Evolutionary conservation across 2,113 vertebrate species (phyloP), one percentile per base, ranked within the genome.

Genomic region (Leucopsar rothschildi): DNA sequence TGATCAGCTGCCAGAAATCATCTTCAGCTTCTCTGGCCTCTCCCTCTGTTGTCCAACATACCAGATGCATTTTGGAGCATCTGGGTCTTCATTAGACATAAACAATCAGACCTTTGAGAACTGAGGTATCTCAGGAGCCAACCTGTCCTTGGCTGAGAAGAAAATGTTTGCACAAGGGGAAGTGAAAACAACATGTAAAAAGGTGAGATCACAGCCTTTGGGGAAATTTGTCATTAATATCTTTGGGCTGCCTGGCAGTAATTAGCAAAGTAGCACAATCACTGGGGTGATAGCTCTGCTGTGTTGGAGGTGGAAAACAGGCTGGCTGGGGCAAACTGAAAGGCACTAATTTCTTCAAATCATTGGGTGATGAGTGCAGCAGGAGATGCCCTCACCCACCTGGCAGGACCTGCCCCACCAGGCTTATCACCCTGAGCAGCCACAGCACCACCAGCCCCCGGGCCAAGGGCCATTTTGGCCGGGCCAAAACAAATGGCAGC

Each of bases 401-500:
- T 25, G 57, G 81, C 70, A 59, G 29, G 70, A 49, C 27, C 69
- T 77, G 84, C 42, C 39, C 16, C 2, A 12, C 64, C 1, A 6
- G 6, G 27, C 61, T 96, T 93, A 90, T 95, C 68, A 7, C 28
- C 0, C 0, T 23, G 72, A 91, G 84, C 92, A 93, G 87, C 76
- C 64, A 1, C 16, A 5, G 84, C 21, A 7, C n/a, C 79, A 11
- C 4, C 12, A 20, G 49, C 7, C 40, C 65, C 47, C 0, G 23
- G 13, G 76, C 93, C 95, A 96, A 92, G 88, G 3, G 69, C 5
- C 44, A 31, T 61, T 94, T 65, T 31, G 73, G 69, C 80, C 84
- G 33, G 86, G 95, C 95, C 92, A 94, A 97, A 94, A 92, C 86
- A 96, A 96, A 96, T 92, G 92, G 88, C 95, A 92, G 90, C 31